Percentiles rank a stretch among this genome's conserved stretches.
Conservation (phyloP, 92 coral and sea anemone genomes). For the Epizoanthus ramosus region DNA sequence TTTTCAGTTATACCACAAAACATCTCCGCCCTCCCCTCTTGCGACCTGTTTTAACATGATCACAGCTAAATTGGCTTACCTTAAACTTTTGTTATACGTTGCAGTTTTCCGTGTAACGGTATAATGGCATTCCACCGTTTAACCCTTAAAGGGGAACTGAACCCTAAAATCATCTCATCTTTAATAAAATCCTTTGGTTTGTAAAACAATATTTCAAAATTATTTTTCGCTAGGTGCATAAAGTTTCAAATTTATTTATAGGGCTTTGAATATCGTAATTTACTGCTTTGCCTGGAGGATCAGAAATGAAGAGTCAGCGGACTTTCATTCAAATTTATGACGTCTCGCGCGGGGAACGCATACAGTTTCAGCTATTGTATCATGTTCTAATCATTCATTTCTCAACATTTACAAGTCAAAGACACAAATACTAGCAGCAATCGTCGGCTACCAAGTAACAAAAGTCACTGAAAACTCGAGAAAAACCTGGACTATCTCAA, state of each 20-base stretch:
- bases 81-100: too few relatives aligned
- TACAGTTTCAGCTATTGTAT: constrained; percentile 1
- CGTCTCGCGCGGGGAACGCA: constrained; percentile 15
- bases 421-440: constrained; percentile 6
- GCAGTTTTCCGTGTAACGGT: too few relatives aligned
- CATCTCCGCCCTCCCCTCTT: too few relatives aligned
- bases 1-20: too few relatives aligned
- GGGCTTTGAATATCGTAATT: background rate
- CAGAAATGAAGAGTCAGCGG: constrained; percentile 28
- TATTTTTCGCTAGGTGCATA: background rate
- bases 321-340: constrained; percentile 15
- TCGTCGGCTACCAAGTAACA: background rate
- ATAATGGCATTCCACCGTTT: too few relatives aligned
- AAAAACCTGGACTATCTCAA: background rate
- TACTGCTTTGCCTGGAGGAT: constrained; percentile 1
- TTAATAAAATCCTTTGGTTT: constrained; percentile 1
- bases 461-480: background rate
- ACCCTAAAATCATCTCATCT: background rate
- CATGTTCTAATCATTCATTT: constrained; percentile 10
- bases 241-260: background rate
- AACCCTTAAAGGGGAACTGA: constrained; percentile 13
- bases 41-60: too few relatives aligned
- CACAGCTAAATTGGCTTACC: too few relatives aligned
- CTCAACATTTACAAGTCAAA: constrained; percentile 6
- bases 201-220: background rate